phyloP scores from a whole-genome alignment of 2,113 vertebrate species.

The Xiphophorus maculatus region DNA sequence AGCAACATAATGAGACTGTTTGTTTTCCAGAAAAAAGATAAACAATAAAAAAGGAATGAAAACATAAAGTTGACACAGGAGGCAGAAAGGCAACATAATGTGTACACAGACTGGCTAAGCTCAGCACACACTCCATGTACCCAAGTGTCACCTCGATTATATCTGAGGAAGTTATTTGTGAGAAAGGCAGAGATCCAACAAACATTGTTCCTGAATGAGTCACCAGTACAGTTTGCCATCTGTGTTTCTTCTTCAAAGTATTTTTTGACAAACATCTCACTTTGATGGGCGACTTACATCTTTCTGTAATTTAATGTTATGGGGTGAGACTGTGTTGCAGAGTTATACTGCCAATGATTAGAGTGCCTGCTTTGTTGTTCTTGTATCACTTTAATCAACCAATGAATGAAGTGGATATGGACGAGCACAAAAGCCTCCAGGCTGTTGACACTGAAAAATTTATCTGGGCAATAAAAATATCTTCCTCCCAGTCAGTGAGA shows the following conservation, averaged over 20 bases:
- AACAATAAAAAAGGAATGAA: neutral
- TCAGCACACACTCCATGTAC: neutral
- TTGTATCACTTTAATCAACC: neutral
- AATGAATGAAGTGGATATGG: conserved; percentile 32
- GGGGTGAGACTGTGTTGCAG: no score
- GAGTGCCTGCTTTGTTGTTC: conserved; percentile 6
- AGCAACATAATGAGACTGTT: conserved; percentile 59
- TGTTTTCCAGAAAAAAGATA: conserved; percentile 19
- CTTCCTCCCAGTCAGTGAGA: conserved; percentile 40
- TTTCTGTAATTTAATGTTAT: neutral
- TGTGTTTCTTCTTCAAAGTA: conserved; percentile 1
- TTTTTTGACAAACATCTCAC: neutral
- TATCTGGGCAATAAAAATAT: conserved; percentile 49
- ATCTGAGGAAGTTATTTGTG: conserved; percentile 2
- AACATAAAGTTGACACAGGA: conserved; percentile 9
- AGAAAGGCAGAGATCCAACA: neutral
- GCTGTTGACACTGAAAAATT: conserved; percentile 47
- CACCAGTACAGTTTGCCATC: neutral
- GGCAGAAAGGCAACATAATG: neutral
- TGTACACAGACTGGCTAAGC: conserved; percentile 13
- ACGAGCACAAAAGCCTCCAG: conserved; percentile 35
- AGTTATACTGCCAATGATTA: neutral
- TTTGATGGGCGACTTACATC: neutral
- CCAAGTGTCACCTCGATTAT: neutral
- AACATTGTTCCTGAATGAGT: conserved; percentile 6